Evolutionary conservation across 2,113 vertebrate species (phyloP), one percentile per base, ranked within the genome.

Genomic region (Muntiacus reevesi): DNA sequence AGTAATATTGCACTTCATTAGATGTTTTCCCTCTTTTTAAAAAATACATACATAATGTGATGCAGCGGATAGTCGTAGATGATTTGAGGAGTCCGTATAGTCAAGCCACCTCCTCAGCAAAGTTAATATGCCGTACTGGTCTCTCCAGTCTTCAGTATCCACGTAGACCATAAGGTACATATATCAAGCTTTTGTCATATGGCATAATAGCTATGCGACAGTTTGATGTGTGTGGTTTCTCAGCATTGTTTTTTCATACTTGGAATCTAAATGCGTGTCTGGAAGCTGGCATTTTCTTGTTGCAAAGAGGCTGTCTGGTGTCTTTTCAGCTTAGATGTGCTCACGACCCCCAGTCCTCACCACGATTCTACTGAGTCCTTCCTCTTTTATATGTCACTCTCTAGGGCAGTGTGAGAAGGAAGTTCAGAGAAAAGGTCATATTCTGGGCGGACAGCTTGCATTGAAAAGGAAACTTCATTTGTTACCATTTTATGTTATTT

Each of bases 401-500:
- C 85, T 59, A 27, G 7, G 55, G 45, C 50, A 91, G 40, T 23
- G 0, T 30, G 59, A 85, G 17, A 89, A 90, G 67, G 23, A 97
- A 95, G 67, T 83, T 95, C 79, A 97, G n/a, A 92, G 47, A 36
- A 92, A 98, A 97, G 76, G 89, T 88, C n/a, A 23, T 59, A 17
- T 76, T 90, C 94, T 94, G 64, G 84, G 89, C 2, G 0, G 85
- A 97, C 23, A 96, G 90, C 43, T 97, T 91, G 43, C 62, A 90
- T 91, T 85, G 92, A 60, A 94, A 96, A 54, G 59, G 64, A 95
- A 94, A 87, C 45, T 86, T 97, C 67, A 87, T 95, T 97, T 96
- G 67, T 95, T 97, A 92, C 81, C 59, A 50, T 59, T 92, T 88
- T 85, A 52, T 91, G 74, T 36, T 86, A 81, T 89, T 97, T 94